Evolutionary conservation across 2,888 invertebrate species (phyloP).

Genomic region (Lasioglossum marginatum): DNA sequence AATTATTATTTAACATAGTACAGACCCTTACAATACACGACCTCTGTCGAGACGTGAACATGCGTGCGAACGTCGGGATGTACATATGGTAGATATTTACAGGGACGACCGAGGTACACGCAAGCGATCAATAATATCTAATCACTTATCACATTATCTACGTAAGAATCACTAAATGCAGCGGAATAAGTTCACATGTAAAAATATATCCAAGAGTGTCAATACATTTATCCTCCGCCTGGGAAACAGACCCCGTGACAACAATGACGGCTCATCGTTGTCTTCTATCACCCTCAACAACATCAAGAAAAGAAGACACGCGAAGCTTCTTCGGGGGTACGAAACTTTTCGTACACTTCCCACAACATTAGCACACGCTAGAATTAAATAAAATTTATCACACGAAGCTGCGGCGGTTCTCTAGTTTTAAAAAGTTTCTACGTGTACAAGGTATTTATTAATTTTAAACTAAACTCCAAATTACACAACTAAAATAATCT

Average conservation of each 20-base stretch:
- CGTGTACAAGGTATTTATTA: not conserved
- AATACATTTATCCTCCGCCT: not conserved
- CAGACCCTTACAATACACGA: conserved; percentile 74
- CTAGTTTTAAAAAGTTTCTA: not conserved
- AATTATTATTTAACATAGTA: conserved; percentile 75
- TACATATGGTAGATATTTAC: conserved; percentile 68
- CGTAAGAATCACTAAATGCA: conserved; percentile 42
- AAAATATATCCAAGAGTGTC: conserved; percentile 37
- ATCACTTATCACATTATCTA: conserved; percentile 44
- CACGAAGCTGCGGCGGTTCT: not conserved
- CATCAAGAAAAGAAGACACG: not conserved
- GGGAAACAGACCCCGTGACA: not conserved
- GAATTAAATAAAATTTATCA: not conserved
- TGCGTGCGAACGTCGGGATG: conserved; percentile 51
- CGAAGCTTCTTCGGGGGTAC: not conserved
- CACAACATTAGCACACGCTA: not conserved
- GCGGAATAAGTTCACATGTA: conserved; percentile 39
- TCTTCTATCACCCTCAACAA: not conserved
- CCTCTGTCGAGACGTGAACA: conserved; percentile 63
- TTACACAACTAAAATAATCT: not conserved
- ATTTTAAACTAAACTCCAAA: not conserved
- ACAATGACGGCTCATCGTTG: not conserved
- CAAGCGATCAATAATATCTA: conserved; percentile 27
- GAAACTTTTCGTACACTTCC: not conserved
- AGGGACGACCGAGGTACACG: conserved; percentile 48